Base-by-base conservation (phyloP, 2,888 invertebrate genomes). In the Penaeus monodon region DNA sequence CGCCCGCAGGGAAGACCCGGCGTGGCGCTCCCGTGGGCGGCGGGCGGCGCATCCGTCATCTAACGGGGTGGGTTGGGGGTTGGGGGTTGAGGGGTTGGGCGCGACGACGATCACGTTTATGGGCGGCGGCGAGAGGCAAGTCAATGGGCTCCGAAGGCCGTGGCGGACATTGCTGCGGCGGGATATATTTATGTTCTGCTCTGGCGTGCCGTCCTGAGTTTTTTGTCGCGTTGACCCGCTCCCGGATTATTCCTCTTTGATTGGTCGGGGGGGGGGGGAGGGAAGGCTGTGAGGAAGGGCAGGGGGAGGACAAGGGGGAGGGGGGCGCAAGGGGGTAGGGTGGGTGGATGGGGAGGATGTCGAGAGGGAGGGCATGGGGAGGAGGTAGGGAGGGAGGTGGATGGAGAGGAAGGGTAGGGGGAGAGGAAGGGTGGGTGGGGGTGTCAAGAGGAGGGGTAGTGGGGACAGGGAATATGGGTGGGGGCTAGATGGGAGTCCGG, bases 151-250 rank as follows among this genome's bases (percentile, higher is more conserved):
- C 29, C 38, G 38, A 49, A 49, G 77, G 77, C 77, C 38, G 77
- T 8, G 77, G 49, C 49, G 24, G 14, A 57, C 57, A 27, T 49
- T 27, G n/a, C 27, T 57, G 7, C 17, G 57, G 27, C 77, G 57
- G n/a, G 44, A 12, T 20, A 12, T 20, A 77, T 49, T 77, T 77
- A 77, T 77, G 77, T 77, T 44, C 57, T 44, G 24, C n/a, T 24
- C 49, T 10, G 12, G 10, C 49, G 49, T 14, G 49, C 49, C 74
- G 77, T n/a, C 20, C 4, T 27, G 57, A 20, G 77, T 77, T 77
- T 77, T 77, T 77, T 77, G 77, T 77, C 27, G 77, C 77, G 57
- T 24, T 77, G 77, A 77, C 77, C 77, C 77, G 57, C 77, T 57
- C 57, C 10, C 49, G 27, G 49, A 77, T 77, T 49, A 49, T 49